A percentile compares a stretch with the other conserved stretches of the same genome.
Evolutionary conservation across 2,888 invertebrate genomes (phyloP).

Genomic region (Crepidodera aurea): DNA sequence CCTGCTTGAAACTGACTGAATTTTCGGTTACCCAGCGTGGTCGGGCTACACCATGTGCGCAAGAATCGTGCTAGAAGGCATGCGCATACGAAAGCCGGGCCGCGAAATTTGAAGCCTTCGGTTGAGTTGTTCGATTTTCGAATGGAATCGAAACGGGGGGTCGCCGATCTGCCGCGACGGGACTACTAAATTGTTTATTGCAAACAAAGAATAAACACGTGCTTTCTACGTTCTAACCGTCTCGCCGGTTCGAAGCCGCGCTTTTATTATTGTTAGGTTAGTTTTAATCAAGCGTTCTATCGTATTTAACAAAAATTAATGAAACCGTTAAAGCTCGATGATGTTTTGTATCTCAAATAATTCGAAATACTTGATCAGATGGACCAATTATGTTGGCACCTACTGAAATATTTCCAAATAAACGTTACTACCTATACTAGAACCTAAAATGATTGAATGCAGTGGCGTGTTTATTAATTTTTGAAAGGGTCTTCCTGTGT

Average conservation of each 20-base stretch:
- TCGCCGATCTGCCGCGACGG: slow-evolving; percentile 26
- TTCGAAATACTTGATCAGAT: no score
- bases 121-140: slow-evolving; percentile 32
- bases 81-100: slow-evolving; percentile 60
- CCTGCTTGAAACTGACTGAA: slow-evolving; percentile 61
- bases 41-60: slow-evolving; percentile 58
- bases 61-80: slow-evolving; percentile 58
- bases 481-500: no score
- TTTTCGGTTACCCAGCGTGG: slow-evolving; percentile 51
- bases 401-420: no score
- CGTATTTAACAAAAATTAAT: no score
- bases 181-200: slow-evolving; percentile 46
- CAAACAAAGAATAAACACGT: slow-evolving; percentile 53
- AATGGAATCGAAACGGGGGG: slow-evolving; percentile 11
- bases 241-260: not conserved
- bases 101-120: slow-evolving; percentile 37
- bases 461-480: no score
- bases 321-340: no score
- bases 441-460: no score
- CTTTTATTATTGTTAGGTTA: slow-evolving; percentile 21
- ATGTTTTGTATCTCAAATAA: no score
- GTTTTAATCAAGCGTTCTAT: no score
- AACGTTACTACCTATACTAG: no score
- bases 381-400: no score
- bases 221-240: slow-evolving; percentile 34